These are phyloP conservation scores for Tachuris rubrigastra DNA, from an alignment of 2,113 vertebrate genomes.

Conservation along the genomic window DNA sequence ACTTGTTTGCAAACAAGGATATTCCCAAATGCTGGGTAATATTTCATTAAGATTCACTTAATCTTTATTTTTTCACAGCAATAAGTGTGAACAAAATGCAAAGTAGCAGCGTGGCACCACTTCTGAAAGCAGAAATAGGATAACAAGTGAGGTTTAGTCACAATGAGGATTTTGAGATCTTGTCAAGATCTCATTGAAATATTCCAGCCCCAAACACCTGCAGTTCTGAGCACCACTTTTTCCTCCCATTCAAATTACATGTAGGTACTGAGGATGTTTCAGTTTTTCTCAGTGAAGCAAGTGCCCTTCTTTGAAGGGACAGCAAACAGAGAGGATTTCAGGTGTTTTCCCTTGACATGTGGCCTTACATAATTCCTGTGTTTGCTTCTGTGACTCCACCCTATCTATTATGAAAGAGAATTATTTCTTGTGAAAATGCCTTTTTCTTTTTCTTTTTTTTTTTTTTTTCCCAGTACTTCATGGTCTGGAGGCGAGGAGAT, in stretches of 20 bases:
- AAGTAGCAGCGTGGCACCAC: background rate
- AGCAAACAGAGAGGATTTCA: conserved; percentile 38
- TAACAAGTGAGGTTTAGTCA: background rate
- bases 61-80: background rate
- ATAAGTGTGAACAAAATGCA: background rate
- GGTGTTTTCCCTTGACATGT: conserved; percentile 39
- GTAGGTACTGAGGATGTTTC: background rate
- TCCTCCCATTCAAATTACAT: background rate
- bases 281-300: background rate
- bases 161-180: background rate
- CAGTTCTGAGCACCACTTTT: background rate
- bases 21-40: background rate
- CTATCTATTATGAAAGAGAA: conserved; percentile 2
- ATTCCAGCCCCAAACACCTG: background rate
- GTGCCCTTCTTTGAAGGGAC: background rate
- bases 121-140: background rate
- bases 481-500: background rate
- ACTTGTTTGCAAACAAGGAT: background rate
- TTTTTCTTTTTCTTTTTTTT: background rate
- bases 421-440: conserved; percentile 3
- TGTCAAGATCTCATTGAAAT: background rate
- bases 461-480: background rate
- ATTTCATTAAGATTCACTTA: background rate
- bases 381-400: conserved; percentile 20
- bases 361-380: conserved; percentile 15